phyloP scores from a whole-genome alignment of 2,888 invertebrate genomes.

The Cheilosia grossa region DNA sequence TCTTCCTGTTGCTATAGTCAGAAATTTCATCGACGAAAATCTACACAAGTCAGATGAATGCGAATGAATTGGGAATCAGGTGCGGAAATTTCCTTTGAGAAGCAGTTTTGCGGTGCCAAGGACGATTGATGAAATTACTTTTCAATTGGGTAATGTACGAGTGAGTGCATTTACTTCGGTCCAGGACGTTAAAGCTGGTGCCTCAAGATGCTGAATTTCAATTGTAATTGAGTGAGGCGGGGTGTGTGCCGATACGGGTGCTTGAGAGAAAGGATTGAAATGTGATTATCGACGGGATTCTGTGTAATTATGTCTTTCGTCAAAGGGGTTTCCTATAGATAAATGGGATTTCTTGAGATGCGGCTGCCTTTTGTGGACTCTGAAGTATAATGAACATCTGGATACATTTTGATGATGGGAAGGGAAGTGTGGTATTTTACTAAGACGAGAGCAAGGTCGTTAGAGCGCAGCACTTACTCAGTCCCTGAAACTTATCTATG shows the following conservation, averaged over 20 bases:
- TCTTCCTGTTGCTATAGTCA: slow-evolving; percentile 17
- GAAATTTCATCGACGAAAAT: slow-evolving; percentile 41
- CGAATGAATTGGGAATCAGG: slow-evolving; percentile 57
- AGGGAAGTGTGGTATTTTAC: too few species aligned
- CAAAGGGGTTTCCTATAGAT: too few species aligned
- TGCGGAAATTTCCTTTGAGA: slow-evolving; percentile 70
- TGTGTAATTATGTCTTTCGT: neutral
- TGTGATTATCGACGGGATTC: slow-evolving; percentile 42
- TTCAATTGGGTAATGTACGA: slow-evolving; percentile 52
- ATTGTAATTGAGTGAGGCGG: slow-evolving; percentile 28
- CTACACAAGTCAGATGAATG: slow-evolving; percentile 7
- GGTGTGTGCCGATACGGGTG: neutral
- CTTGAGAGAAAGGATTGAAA: slow-evolving; percentile 28
- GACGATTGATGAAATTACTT: slow-evolving; percentile 66
- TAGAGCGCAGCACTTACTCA: too few species aligned
- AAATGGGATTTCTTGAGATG: too few species aligned
- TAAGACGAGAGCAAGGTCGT: too few species aligned
- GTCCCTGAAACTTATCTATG: too few species aligned
- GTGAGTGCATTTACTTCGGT: slow-evolving; percentile 9
- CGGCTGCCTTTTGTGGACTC: too few species aligned
- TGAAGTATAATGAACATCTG: too few species aligned
- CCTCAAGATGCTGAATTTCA: slow-evolving; percentile 1
- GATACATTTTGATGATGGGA: too few species aligned
- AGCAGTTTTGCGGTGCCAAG: slow-evolving; percentile 18
- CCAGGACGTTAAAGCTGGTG: slow-evolving; percentile 26